Evolutionary conservation across 2,113 vertebrate genomes (phyloP).

Genomic region (Callionymus lyra): DNA sequence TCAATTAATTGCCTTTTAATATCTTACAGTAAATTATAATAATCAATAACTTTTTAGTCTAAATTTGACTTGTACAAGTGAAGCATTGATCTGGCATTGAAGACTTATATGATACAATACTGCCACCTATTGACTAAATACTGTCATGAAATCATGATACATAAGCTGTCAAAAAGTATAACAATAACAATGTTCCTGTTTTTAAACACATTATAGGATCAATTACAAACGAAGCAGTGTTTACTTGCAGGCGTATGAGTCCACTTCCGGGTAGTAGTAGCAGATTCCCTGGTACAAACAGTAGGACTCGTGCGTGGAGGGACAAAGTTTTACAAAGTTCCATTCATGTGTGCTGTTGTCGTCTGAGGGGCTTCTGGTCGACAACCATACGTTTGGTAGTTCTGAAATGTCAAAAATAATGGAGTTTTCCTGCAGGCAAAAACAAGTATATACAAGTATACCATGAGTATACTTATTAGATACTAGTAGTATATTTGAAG

Average conservation of each 20-base stretch:
- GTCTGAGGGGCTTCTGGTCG: slow-evolving; percentile 36
- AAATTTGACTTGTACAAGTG: too few species aligned
- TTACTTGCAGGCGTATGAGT: slow-evolving; percentile 86
- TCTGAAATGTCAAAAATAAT: slow-evolving; percentile 15
- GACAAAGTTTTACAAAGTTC: slow-evolving; percentile 59
- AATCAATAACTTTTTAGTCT: too few species aligned
- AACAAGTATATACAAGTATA: too few species aligned
- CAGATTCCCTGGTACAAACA: slow-evolving; percentile 81
- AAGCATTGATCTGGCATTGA: too few species aligned
- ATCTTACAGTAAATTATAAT: too few species aligned
- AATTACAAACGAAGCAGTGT: slow-evolving; percentile 15
- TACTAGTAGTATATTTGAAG: too few species aligned
- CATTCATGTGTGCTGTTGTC: slow-evolving; percentile 29
- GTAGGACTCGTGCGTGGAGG: slow-evolving; percentile 69
- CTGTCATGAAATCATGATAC: neutral
- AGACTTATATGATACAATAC: slow-evolving; percentile 29
- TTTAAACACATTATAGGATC: too few species aligned
- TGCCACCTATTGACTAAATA: slow-evolving; percentile 50
- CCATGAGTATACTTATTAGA: too few species aligned
- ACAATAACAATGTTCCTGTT: too few species aligned
- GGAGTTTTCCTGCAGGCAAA: too few species aligned
- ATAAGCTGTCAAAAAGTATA: too few species aligned
- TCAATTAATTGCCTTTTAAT: too few species aligned
- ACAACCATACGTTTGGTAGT: slow-evolving; percentile 15
- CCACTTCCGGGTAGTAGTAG: slow-evolving; percentile 74